Evolutionary conservation across 2,797 vertebrate genomes (phyloP), one percentile per base, ranked within the genome.

Genomic region (Falco berigora): DNA sequence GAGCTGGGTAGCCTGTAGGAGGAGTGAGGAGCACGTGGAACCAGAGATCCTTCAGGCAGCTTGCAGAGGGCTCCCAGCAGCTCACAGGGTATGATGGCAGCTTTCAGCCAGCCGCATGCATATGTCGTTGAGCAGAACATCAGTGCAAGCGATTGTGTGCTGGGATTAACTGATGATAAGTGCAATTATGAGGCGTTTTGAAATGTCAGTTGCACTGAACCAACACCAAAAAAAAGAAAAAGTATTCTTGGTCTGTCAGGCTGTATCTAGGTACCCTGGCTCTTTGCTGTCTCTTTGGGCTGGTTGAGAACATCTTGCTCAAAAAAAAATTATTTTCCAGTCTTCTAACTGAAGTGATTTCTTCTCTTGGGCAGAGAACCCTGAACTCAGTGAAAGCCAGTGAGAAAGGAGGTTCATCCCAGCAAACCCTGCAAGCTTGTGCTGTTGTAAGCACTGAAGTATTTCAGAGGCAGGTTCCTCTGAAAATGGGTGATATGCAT

Each of bases 401-500:
- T 69, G 62, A 55, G 49, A 61, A 75, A 79, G 23, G 53, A 79
- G 36, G 11, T n/a, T 82, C 42, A 66, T 83, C 46, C 40, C 53
- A 85, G 22, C 30, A 79, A 91, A 38, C 49, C 22, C 34, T 76
- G 52, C 46, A 79, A 56, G 12, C 44, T 62, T 4, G 0, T 71
- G 50, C 38, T 91, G 58, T 68, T 1, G 1, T 77, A 95, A 95
- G 66, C 77, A 50, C 32, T 69, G 59, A 90, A 90, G 34, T 77
- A 93, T 91, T 96, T 91, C 88, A 77, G 67, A 72, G 86, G 74
- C 74, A 90, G 69, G 17, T 58, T 93, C 59, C 67, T 76, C 80
- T 91, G 56, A 79, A 95, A 77, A 87, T 18, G 59, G 69, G 40
- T 95, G 88, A 93, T 82, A 64, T 25, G 30, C 6, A 4, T 96